Evolutionary conservation across 1,140 invertebrate species (phyloP).

Genomic region (Drosophila nebulosa): DNA sequence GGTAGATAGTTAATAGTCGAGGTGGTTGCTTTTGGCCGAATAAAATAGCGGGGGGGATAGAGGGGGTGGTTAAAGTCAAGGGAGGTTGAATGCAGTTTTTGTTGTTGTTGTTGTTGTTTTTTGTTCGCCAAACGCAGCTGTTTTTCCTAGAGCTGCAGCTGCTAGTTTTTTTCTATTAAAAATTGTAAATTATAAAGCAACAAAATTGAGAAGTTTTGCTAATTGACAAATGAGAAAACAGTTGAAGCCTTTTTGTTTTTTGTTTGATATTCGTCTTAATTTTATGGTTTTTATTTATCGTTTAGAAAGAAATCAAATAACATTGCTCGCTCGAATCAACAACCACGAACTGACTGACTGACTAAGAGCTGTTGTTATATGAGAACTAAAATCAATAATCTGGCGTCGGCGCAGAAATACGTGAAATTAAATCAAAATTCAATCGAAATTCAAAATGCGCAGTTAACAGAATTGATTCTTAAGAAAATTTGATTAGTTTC

Average conservation of each 20-base stretch:
- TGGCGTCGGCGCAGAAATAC: slow-evolving; percentile 56
- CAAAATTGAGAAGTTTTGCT: background rate
- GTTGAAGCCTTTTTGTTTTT: background rate
- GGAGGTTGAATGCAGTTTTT: slow-evolving; percentile 54
- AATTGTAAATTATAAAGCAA: slow-evolving; percentile 32
- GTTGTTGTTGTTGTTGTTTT: slow-evolving; percentile 41
- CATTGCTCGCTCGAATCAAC: slow-evolving; percentile 61
- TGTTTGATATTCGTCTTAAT: slow-evolving; percentile 27
- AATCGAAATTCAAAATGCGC: slow-evolving; percentile 64
- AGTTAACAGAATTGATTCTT: slow-evolving; percentile 22
- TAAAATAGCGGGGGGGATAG: slow-evolving; percentile 20
- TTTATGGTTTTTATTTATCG: slow-evolving; percentile 53
- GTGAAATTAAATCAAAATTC: slow-evolving; percentile 14
- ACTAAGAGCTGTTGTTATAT: slow-evolving; percentile 15
- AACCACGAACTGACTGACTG: slow-evolving; percentile 54
- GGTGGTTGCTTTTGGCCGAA: slow-evolving; percentile 41
- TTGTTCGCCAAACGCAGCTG: slow-evolving; percentile 66
- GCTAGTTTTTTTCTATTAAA: slow-evolving; percentile 35
- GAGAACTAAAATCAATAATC: slow-evolving; percentile 61
- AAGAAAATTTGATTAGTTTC: background rate
- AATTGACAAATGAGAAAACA: background rate
- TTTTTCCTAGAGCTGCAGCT: slow-evolving; percentile 38
- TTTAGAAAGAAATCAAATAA: slow-evolving; percentile 52
- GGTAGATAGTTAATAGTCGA: slow-evolving; percentile 39
- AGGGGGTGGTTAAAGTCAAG: background rate